Percentiles rank a stretch among this genome's conserved stretches.
phyloP scores from a whole-genome alignment of 2,797 vertebrate genomes.

The Microctenopoma stevenorrisi region DNA sequence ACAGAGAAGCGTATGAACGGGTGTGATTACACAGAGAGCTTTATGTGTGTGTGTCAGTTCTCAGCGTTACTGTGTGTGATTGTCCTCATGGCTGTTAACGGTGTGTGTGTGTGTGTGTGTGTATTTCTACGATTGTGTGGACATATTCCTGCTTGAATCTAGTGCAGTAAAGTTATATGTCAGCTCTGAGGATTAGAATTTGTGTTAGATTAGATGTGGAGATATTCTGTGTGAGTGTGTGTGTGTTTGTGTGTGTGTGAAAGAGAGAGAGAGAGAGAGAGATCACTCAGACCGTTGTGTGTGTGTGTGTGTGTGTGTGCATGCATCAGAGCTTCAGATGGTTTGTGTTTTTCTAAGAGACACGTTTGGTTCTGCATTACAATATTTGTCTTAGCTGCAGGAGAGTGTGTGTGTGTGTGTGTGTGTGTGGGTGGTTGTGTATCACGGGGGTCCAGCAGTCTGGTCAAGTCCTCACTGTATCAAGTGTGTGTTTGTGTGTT shows the following conservation, averaged over 20 bases:
- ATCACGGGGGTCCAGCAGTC: conserved; percentile 6
- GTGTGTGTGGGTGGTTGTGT: neutral
- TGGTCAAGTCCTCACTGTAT: conserved; percentile 12
- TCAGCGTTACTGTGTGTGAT: conserved; percentile 14
- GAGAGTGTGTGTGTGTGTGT: neutral
- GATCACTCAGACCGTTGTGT: neutral
- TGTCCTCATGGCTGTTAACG: conserved; percentile 24
- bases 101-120: conserved; percentile 1
- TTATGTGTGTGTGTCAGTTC: conserved; percentile 13
- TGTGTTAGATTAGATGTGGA: too few relatives aligned
- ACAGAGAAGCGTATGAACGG: neutral
- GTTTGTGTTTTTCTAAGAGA: neutral
- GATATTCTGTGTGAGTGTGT: neutral
- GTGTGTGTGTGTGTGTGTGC: neutral
- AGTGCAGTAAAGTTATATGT: too few relatives aligned
- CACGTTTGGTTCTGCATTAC: neutral
- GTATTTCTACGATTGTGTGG: neutral
- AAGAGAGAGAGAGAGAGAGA: too few relatives aligned
- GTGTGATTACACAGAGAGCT: neutral
- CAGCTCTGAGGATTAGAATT: too few relatives aligned
- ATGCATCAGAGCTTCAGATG: neutral
- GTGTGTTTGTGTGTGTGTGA: neutral
- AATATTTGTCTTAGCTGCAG: conserved; percentile 2
- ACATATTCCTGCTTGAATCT: neutral
- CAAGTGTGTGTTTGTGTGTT: conserved; percentile 18